Evolutionary conservation across 1,140 invertebrate species (phyloP), one percentile per base, ranked within the genome.

Genomic region (Drosophila tropicalis): DNA sequence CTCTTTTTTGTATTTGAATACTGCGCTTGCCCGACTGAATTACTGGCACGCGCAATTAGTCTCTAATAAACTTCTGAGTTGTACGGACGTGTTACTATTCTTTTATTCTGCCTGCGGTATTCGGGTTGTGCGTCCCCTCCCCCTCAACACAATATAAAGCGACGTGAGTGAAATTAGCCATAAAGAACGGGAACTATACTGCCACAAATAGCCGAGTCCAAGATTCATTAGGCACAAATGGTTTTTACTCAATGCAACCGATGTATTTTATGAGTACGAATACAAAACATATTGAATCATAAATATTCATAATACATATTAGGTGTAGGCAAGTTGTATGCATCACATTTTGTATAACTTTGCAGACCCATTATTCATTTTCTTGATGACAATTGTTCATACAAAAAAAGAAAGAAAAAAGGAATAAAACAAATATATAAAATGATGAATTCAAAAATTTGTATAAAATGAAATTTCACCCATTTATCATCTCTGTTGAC

Each of bases 401-500:
- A 29, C 0, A 29, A 29, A 29, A 29, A 29, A 5, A 25, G 4
- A 25, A 25, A 25, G 3, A 47, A 9, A 51, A 51, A 51, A 51
- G 44, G 0, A 51, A 51, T 51, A 15, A 51, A 19, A 51, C 22
- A 51, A 51, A 51, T 22, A 51, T 15, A 60, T 32, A 7, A 39
- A 70, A 65, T 36, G 44, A 39, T 25, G 13, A 47, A 64, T 51
- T 44, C 0, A 6, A 13, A 19, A 4, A 32, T 34, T 12, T 17
- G 25, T 67, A 39, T 19, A 1, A 34, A 58, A 1, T 15, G 2
- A 9, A 10, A 69, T 69, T 60, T 71, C 71, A 40, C 32, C 71
- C 71, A 73, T 12, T 73, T 72, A 40, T 73, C 61, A 2, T 69
- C 71, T 41, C 36, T 57, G 4, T 71, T 22, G 58, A 73, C 56